A percentile compares a stretch with the other conserved stretches of the same genome.
Evolutionary conservation across 35 echinoderm and acorn worm genomes (phyloP).

Genomic region (Ophioderma brevispina): DNA sequence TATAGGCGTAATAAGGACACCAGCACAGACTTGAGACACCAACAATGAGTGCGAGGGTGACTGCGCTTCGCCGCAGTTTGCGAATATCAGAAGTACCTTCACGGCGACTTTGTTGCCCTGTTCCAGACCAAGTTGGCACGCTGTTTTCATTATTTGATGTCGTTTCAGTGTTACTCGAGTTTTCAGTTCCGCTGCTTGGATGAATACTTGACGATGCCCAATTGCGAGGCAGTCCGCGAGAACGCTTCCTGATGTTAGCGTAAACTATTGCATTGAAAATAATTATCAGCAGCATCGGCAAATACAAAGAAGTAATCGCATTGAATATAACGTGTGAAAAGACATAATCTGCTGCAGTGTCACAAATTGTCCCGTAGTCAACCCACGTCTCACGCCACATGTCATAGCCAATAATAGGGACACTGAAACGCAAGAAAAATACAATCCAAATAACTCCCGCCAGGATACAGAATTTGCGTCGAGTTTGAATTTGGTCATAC

Average conservation of each 20-base stretch:
- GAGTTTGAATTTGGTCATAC: neutral
- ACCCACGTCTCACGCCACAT: neutral
- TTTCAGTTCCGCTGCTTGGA: neutral
- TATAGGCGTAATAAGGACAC: neutral
- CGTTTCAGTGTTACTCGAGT: neutral
- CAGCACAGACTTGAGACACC: neutral
- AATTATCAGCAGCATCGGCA: neutral
- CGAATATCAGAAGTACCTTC: neutral
- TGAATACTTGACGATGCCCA: too few relatives aligned
- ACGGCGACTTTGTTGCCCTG: neutral
- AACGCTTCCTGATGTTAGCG: neutral
- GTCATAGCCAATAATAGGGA: neutral
- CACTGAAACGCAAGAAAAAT: neutral
- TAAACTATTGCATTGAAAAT: neutral
- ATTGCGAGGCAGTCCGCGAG: neutral
- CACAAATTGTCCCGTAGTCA: neutral
- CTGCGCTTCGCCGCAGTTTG: neutral
- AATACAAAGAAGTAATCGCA: neutral
- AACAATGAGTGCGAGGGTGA: neutral
- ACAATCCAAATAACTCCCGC: too few relatives aligned
- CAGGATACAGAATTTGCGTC: neutral
- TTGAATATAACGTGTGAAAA: neutral
- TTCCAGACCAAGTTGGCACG: too few relatives aligned
- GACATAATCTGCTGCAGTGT: too few relatives aligned
- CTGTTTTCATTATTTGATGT: neutral